These are phyloP conservation scores for Dione juno DNA, from an alignment of 2,888 invertebrate genomes.

Conservation along the genomic window DNA sequence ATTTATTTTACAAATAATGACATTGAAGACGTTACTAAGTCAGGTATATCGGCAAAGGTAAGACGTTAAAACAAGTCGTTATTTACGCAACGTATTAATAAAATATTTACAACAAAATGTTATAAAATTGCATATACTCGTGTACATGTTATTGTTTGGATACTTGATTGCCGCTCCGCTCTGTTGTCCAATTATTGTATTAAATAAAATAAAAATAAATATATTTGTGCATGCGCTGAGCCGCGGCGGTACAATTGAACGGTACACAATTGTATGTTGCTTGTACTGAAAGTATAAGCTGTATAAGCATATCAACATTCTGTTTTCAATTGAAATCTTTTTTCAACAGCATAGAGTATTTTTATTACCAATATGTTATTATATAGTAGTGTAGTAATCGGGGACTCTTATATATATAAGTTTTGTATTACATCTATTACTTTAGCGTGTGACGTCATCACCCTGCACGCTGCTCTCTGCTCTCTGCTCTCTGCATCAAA, in stretches of 20 bases:
- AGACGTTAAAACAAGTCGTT: not conserved
- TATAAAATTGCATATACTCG: not conserved
- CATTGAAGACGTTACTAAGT: too few species aligned
- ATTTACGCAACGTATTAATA: not conserved
- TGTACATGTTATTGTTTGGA: constrained; percentile 5
- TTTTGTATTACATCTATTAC: too few species aligned
- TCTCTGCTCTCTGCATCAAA: not conserved
- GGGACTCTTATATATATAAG: too few species aligned
- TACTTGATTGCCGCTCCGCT: not conserved
- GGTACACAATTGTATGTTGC: too few species aligned
- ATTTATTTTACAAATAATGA: too few species aligned
- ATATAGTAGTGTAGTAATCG: too few species aligned
- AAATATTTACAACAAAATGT: constrained; percentile 4
- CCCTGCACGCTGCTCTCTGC: too few species aligned
- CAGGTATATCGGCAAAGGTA: not conserved
- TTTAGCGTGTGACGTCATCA: too few species aligned
- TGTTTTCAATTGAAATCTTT: not conserved
- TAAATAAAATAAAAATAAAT: constrained; percentile 5
- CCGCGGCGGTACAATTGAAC: not conserved
- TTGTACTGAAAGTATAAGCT: not conserved
- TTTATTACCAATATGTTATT: too few species aligned
- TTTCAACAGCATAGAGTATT: too few species aligned
- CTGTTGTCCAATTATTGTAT: constrained; percentile 6
- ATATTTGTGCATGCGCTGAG: not conserved
- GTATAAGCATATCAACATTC: too few species aligned